A percentile compares a stretch with the other conserved stretches of the same genome.
Evolutionary conservation across 1,140 invertebrate genomes (phyloP).

Genomic region (Aphelenchoides avenae): DNA sequence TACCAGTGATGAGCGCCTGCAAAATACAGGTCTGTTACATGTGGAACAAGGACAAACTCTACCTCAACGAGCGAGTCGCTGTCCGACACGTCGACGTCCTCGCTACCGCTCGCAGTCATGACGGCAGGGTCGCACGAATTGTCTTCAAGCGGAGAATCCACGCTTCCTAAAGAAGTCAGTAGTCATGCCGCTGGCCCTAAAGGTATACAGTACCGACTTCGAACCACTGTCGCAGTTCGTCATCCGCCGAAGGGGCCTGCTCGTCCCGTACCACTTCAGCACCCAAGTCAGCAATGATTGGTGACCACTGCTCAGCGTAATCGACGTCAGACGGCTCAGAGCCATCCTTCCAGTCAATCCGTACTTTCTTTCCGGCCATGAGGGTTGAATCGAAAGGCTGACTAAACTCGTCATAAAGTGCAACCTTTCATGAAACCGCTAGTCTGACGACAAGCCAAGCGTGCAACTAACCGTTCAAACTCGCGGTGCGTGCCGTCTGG

Average conservation of each 20-base stretch:
- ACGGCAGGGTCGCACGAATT: conserved; percentile 28
- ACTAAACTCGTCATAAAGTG: conserved; percentile 17
- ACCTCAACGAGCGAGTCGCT: conserved; percentile 56
- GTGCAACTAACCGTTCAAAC: conserved; percentile 26
- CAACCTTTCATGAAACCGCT: neutral
- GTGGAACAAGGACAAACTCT: neutral
- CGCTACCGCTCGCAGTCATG: conserved; percentile 4
- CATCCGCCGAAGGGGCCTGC: neutral
- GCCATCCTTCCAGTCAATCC: conserved; percentile 21
- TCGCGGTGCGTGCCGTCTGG: neutral
- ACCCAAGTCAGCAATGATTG: conserved; percentile 43
- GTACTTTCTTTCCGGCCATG: conserved; percentile 32
- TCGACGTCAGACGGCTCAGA: conserved; percentile 16
- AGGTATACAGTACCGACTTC: no score
- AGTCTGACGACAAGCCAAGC: neutral
- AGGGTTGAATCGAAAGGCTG: conserved; percentile 32
- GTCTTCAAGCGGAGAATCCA: conserved; percentile 47
- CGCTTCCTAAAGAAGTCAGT: conserved; percentile 24
- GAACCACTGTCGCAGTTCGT: neutral
- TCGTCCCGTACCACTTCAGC: conserved; percentile 32
- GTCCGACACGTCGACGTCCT: conserved; percentile 29
- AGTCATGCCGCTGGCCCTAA: neutral
- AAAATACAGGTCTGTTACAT: neutral
- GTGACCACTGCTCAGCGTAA: conserved; percentile 49
- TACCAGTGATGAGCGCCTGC: conserved; percentile 46